Conservation (phyloP, 1,140 invertebrate species). For the Lasioglossum baleicum region DNA sequence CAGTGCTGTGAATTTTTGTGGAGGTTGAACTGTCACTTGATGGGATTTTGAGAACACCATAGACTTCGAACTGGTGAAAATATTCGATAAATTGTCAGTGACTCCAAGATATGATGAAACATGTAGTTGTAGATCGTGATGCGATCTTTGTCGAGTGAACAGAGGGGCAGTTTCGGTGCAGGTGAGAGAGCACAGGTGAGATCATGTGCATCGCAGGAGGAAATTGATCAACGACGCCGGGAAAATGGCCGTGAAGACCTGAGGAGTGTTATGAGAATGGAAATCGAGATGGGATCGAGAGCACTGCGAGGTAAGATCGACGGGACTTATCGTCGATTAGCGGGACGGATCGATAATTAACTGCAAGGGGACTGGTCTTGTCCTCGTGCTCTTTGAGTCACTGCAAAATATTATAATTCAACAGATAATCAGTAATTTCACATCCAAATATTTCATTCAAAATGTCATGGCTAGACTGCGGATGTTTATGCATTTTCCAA, state of each 20-base stretch:
- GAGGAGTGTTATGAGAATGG: slow-evolving; percentile 3
- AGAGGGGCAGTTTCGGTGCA: slow-evolving; percentile 1
- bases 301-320: slow-evolving; percentile 26
- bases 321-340: slow-evolving; percentile 51
- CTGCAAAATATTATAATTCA: too few relatives aligned
- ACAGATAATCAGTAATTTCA: too few relatives aligned
- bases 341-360: slow-evolving; percentile 26
- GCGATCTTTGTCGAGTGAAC: not conserved
- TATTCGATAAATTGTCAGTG: too few relatives aligned
- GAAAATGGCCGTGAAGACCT: not conserved
- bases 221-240: not conserved
- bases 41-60: too few relatives aligned
- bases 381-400: not conserved
- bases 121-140: too few relatives aligned
- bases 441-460: too few relatives aligned
- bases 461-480: too few relatives aligned
- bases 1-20: too few relatives aligned
- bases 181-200: not conserved
- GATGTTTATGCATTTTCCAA: too few relatives aligned
- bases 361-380: not conserved
- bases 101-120: too few relatives aligned
- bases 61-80: too few relatives aligned
- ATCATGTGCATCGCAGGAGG: not conserved
- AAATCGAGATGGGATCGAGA: slow-evolving; percentile 34
- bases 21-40: too few relatives aligned